Percentiles rank a stretch among this genome's conserved stretches.
phyloP scores from a whole-genome alignment of 2,113 vertebrate genomes.

The Neolamprologus hecqui region DNA sequence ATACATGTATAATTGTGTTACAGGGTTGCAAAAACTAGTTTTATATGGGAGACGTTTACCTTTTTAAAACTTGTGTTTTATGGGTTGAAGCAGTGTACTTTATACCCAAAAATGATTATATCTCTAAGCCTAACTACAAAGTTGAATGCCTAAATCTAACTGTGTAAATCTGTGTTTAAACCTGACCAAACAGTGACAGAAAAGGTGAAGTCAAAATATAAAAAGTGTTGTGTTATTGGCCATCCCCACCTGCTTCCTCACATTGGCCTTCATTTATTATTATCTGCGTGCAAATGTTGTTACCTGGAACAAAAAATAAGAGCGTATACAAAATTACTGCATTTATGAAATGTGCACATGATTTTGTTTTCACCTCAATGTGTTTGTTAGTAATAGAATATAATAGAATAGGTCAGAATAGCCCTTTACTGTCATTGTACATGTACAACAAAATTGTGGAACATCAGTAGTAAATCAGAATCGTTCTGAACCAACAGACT shows the following conservation, averaged over 20 bases:
- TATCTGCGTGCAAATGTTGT: neutral
- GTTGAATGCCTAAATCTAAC: neutral
- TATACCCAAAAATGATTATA: neutral
- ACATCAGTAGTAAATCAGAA: neutral
- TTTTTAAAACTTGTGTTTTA: neutral
- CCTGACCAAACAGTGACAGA: neutral
- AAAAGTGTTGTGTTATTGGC: neutral
- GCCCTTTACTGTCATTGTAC: neutral
- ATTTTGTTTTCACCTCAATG: neutral
- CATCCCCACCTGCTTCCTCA: neutral
- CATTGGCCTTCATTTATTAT: neutral
- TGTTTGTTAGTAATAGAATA: neutral
- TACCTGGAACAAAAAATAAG: neutral
- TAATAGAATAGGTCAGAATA: neutral
- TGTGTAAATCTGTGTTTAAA: neutral
- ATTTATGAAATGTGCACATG: neutral
- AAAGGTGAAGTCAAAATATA: neutral
- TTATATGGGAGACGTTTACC: neutral
- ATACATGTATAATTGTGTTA: neutral
- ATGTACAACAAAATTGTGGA: neutral
- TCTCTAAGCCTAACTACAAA: neutral
- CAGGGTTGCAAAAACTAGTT: neutral
- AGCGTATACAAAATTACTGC: neutral
- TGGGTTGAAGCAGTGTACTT: neutral
- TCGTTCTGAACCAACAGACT: neutral